These are phyloP conservation scores for Tuberolachnus salignus DNA, from an alignment of 2,888 invertebrate genomes.

Conservation along the genomic window DNA sequence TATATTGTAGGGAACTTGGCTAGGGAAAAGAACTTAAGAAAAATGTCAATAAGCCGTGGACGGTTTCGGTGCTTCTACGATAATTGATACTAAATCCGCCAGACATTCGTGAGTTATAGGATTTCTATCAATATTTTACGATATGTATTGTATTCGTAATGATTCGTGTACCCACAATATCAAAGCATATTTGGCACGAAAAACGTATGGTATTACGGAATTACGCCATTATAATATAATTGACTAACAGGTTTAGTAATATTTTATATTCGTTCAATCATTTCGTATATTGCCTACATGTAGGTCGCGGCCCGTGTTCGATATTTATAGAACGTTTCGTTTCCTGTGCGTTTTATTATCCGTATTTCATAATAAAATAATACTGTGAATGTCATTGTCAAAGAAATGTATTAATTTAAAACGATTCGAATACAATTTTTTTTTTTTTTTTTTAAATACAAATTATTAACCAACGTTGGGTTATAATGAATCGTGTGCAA, in stretches of 20 bases:
- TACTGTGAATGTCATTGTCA: constrained; percentile 37
- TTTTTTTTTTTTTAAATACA: neutral
- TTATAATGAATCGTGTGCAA: neutral
- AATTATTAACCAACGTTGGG: neutral
- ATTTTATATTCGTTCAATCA: constrained; percentile 16
- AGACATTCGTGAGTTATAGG: too few relatives aligned
- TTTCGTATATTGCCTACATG: constrained; percentile 25
- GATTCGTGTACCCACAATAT: too few relatives aligned
- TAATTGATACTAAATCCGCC: too few relatives aligned
- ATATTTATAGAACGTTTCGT: constrained; percentile 48
- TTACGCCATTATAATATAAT: constrained; percentile 47
- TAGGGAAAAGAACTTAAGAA: too few relatives aligned
- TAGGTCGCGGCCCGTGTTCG: constrained; percentile 49
- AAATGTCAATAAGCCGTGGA: too few relatives aligned
- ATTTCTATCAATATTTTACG: too few relatives aligned
- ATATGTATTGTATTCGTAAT: too few relatives aligned
- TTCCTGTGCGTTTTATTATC: constrained; percentile 32
- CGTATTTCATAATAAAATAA: constrained; percentile 35
- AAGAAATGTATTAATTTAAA: constrained; percentile 7
- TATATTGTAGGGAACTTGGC: too few relatives aligned
- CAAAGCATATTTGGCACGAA: too few relatives aligned
- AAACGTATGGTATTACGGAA: constrained; percentile 14
- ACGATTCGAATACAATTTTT: neutral
- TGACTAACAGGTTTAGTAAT: constrained; percentile 51
- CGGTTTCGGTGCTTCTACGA: too few relatives aligned